Conservation (phyloP, 2,797 vertebrate genomes). For the Prionace glauca region DNA sequence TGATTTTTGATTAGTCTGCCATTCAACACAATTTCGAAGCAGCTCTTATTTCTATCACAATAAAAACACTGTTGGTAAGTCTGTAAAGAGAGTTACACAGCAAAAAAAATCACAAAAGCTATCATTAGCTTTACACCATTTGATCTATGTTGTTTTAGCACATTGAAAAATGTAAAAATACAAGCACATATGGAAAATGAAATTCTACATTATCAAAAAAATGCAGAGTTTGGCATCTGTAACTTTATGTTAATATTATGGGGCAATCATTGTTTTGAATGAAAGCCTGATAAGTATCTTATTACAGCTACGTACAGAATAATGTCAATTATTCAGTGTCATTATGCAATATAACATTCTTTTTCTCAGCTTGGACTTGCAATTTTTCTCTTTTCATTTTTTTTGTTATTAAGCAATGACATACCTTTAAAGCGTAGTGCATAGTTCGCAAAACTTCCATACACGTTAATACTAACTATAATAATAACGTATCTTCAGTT, state of each 20-base stretch:
- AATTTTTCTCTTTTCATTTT: neutral
- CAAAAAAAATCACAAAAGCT: neutral
- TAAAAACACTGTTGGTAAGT: constrained; percentile 33
- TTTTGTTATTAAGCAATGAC: neutral
- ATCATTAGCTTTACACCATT: neutral
- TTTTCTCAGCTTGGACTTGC: neutral
- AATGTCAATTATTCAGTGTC: neutral
- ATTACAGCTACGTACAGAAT: neutral
- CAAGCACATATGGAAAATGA: neutral
- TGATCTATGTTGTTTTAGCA: neutral
- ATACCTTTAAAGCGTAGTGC: neutral
- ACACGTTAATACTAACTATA: neutral
- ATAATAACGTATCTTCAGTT: neutral
- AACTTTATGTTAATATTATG: neutral
- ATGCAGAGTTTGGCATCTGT: neutral
- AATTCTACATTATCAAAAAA: neutral
- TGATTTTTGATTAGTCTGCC: constrained; percentile 88
- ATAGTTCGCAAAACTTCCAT: neutral
- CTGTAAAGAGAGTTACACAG: constrained; percentile 3
- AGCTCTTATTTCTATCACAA: constrained; percentile 41
- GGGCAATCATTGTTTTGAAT: neutral
- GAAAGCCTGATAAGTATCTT: no score
- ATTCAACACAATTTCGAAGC: constrained; percentile 62
- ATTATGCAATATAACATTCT: neutral
- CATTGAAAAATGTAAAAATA: neutral